Base-by-base conservation (phyloP, 2,113 vertebrate species). In the Varanus salvator region DNA sequence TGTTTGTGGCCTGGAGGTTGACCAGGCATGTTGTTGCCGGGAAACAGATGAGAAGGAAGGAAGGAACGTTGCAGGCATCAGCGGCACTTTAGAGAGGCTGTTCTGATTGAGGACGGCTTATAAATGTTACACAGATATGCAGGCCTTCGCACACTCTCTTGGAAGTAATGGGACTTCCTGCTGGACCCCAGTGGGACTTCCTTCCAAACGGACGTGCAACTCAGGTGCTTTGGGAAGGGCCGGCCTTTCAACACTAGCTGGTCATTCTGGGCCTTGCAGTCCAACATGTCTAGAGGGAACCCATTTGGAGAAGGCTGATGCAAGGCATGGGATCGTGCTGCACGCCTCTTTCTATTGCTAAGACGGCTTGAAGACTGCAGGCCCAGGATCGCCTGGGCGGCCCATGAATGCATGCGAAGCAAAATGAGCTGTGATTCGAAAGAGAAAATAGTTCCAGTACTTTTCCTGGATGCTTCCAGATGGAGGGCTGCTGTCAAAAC, bases 11-110 rank as follows among this genome's bases (percentile, higher is more conserved):
- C 85, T 89, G 93, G 87, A 93, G 87, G 91, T 83, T 85, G 84
- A 91, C 88, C 2, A 87, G 91, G 82, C 54, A 88, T 94, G 93
- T 93, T 93, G 95, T 96, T 96, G 96, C 96, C 93, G 95, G 96
- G 96, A 96, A 90, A 96, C 95, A 93, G 92, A 94, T n/a, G 14
- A 80, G 91, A 84, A 94, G 52, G 90, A 89, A 92, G 52, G 68
- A 92, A 90, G 8, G 81, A 15, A 75, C 8, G 21, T 0, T 80
- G 90, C 93, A 93, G 87, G 91, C 92, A 85, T 87, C 93, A 93
- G 88, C 68, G 87, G 89, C 89, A 44, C 0, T 31, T 82, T 88
- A 87, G 93, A 92, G 87, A 87, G 38, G 87, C 44, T 90, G 90
- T 77, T 88, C 85, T 0, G 0, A 84, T 81, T 88, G 88, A 90